Conservation (phyloP, 92 coral and sea anemone species). For the Paragorgia papillata region DNA sequence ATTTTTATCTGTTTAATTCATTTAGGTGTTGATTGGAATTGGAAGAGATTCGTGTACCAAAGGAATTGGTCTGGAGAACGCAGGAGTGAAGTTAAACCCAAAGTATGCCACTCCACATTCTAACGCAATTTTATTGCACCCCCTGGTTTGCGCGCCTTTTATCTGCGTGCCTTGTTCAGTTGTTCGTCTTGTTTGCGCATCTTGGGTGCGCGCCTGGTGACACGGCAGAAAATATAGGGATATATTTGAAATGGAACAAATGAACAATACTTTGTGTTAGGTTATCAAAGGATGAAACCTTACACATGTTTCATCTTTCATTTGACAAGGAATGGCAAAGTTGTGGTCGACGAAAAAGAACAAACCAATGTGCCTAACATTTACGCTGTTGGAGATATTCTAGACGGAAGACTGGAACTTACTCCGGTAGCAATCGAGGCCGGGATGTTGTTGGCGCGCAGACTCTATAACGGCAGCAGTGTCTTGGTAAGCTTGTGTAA, state of each 20-base stretch:
- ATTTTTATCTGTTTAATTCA: background rate
- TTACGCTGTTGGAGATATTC: slow-evolving; percentile 84
- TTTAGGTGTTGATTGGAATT: slow-evolving; percentile 86
- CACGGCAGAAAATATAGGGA: no score
- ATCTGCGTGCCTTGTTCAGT: no score
- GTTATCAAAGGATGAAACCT: no score
- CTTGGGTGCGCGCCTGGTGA: no score
- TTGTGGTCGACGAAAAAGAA: slow-evolving; percentile 79
- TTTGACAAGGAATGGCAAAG: slow-evolving; percentile 92
- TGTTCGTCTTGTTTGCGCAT: no score
- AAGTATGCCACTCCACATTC: slow-evolving; percentile 71
- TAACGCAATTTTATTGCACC: no score
- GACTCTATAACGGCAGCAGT: slow-evolving; percentile 70
- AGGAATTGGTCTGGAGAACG: slow-evolving; percentile 89
- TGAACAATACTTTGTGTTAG: no score
- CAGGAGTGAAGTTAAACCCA: slow-evolving; percentile 78
- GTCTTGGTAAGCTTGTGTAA: slow-evolving; percentile 62
- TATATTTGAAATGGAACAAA: no score
- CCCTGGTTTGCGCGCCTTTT: no score
- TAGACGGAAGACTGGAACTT: slow-evolving; percentile 91
- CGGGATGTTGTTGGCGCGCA: slow-evolving; percentile 81
- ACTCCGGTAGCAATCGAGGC: slow-evolving; percentile 99
- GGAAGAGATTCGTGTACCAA: slow-evolving; percentile 93
- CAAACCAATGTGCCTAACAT: slow-evolving; percentile 82
- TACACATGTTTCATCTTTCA: no score